Percentiles rank a stretch among this genome's conserved stretches.
Evolutionary conservation across 2,797 vertebrate species (phyloP).

Genomic region (Muraenolepis orangiensis): DNA sequence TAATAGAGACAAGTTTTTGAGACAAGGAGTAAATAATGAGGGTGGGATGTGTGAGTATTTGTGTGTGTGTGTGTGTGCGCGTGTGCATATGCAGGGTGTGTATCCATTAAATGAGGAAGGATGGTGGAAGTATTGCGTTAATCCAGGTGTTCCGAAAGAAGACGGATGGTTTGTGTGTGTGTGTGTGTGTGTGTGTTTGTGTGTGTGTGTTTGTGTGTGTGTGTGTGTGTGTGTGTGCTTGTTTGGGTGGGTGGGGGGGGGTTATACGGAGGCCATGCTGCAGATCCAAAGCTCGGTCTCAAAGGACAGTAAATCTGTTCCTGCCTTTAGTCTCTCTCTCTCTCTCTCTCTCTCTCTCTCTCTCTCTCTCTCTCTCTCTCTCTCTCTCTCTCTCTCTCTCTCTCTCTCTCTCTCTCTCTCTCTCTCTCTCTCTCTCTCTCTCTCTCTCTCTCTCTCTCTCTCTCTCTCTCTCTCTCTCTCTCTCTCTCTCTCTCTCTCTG

Average conservation of each 20-base stretch:
- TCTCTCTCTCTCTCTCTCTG: no score
- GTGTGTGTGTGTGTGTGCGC: neutral
- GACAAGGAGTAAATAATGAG: conserved; percentile 1
- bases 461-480: no score
- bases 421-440: no score
- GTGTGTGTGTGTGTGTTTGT: conserved; percentile 15
- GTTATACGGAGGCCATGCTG: neutral
- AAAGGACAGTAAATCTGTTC: conserved; percentile 45
- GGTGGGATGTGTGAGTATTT: conserved; percentile 3
- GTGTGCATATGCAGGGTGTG: neutral
- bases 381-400: neutral
- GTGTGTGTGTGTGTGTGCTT: conserved; percentile 4
- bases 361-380: neutral
- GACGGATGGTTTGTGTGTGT: neutral
- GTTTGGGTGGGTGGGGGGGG: neutral
- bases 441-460: no score
- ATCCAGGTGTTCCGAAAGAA: no score
- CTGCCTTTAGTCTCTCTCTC: conserved; percentile 38
- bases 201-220: neutral
- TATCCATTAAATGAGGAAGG: no score
- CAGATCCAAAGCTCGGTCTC: conserved; percentile 30
- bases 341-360: conserved; percentile 22
- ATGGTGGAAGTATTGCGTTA: no score
- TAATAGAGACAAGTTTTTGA: conserved; percentile 3
- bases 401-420: no score